Evolutionary conservation across 2,797 vertebrate genomes (phyloP), one percentile per base, ranked within the genome.

Genomic region (Pangasius mekongensis): DNA sequence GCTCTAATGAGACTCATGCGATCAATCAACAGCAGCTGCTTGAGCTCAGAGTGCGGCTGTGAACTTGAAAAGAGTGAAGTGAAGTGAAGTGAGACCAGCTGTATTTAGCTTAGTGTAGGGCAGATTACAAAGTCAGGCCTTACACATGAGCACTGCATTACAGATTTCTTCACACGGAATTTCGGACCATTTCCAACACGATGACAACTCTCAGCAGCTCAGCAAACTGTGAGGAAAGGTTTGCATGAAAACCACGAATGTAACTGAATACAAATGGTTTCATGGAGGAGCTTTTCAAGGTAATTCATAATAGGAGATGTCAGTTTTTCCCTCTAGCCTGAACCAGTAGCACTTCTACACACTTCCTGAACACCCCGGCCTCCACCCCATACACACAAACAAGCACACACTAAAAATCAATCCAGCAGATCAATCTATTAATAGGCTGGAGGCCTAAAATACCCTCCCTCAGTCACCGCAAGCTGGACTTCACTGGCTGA

Each of bases 361-460:
- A 81, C 84, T 87, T 86, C 83, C 86, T 91, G 33, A 89, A 76
- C 78, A 82, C 49, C 47, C 60, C 52, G 60, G n/a, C 2, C 43
- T 7, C 52, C 47, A 87, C 87, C 69, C 67, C 43, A 64, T 71
- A 62, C 87, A 43, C 71, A 90, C 7, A 80, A 62, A 87, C 67
- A 87, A 77, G 83, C 85, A 88, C 60, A 66, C 84, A 91, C 82
- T 91, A 81, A 87, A 92, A 95, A 84, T 94, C 93, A 92, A 94
- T 93, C 88, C 74, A 71, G 91, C 91, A 92, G 90, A 94, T 92
- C 88, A 91, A 30, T 89, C 94, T 95, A 95, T 94, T 93, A 94
- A 92, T 95, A 96, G 92, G 83, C n/a, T 7, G 24, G 18, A 86
- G 84, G 94, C 91, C 91, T 93, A 88, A 94, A 96, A 96, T 94